phyloP scores from a whole-genome alignment of 2,888 invertebrate species.

The Napeogenes inachia region DNA sequence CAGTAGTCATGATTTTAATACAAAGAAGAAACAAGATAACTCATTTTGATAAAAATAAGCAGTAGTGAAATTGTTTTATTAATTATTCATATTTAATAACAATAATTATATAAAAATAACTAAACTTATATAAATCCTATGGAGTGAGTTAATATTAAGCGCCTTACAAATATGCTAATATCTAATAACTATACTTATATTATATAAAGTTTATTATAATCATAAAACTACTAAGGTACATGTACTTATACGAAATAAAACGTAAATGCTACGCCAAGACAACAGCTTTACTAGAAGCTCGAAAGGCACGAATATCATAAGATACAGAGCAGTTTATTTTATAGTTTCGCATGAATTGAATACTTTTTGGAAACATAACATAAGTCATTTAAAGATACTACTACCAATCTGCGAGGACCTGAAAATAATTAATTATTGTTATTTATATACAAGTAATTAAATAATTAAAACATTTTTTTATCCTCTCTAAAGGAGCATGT shows the following conservation, averaged over 20 bases:
- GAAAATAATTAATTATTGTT: too few relatives aligned
- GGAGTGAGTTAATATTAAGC: conserved; percentile 7
- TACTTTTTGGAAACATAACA: conserved; percentile 28
- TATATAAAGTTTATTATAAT: conserved; percentile 1
- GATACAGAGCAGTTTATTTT: conserved; percentile 53
- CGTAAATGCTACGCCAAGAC: conserved; percentile 49
- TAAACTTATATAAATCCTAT: too few relatives aligned
- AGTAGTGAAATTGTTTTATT: too few relatives aligned
- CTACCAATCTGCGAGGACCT: not conserved
- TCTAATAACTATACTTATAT: conserved; percentile 4
- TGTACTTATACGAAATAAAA: conserved; percentile 27
- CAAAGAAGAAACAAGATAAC: too few relatives aligned
- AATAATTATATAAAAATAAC: too few relatives aligned
- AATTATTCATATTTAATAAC: too few relatives aligned
- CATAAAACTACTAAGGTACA: conserved; percentile 9
- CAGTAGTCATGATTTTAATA: too few relatives aligned
- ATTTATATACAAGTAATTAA: too few relatives aligned
- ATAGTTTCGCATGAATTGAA: conserved; percentile 30
- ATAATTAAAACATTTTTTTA: too few relatives aligned
- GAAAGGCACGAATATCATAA: conserved; percentile 76
- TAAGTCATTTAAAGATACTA: not conserved
- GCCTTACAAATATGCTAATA: conserved; percentile 15
- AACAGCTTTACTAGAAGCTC: conserved; percentile 59
- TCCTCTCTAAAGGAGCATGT: too few relatives aligned
- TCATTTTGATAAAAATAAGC: too few relatives aligned